These are phyloP conservation scores for Panopea generosa DNA, from an alignment of 2,888 invertebrate species.

Conservation along the genomic window DNA sequence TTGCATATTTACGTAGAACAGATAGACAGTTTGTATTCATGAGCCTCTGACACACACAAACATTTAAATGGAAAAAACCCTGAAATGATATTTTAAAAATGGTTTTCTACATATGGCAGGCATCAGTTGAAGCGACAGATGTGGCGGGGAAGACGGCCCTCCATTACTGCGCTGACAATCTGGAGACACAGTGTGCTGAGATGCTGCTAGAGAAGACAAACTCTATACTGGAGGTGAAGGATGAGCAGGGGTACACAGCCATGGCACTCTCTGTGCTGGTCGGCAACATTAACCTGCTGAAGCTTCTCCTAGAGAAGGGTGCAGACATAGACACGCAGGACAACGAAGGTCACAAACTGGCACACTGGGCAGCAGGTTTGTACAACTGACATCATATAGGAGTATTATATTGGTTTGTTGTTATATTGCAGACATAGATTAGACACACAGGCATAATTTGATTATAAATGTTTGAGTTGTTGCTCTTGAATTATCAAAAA, in stretches of 20 bases:
- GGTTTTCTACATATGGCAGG: no score
- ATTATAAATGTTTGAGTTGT: no score
- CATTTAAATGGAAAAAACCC: no score
- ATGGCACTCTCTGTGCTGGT: constrained; percentile 94
- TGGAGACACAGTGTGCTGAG: constrained; percentile 89
- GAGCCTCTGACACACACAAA: no score
- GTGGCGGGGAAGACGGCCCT: constrained; percentile 89
- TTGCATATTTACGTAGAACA: no score
- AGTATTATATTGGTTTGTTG: no score
- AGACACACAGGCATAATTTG: no score
- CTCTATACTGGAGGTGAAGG: constrained; percentile 83
- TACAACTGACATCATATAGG: no score
- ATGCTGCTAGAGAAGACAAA: constrained; percentile 92
- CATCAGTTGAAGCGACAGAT: constrained; percentile 66
- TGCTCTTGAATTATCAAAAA: no score
- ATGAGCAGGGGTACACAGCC: constrained; percentile 97
- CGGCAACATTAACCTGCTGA: constrained; percentile 86
- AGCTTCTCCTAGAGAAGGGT: constrained; percentile 93
- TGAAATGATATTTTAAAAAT: no score
- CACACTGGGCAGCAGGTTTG: constrained; percentile 99
- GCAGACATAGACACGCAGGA: constrained; percentile 96
- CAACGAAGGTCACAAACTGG: constrained; percentile 96
- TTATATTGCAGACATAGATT: no score
- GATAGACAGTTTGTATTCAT: no score
- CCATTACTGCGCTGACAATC: constrained; percentile 94